Conservation (phyloP, 2,888 invertebrate genomes). For the Dasypogon diadema region DNA sequence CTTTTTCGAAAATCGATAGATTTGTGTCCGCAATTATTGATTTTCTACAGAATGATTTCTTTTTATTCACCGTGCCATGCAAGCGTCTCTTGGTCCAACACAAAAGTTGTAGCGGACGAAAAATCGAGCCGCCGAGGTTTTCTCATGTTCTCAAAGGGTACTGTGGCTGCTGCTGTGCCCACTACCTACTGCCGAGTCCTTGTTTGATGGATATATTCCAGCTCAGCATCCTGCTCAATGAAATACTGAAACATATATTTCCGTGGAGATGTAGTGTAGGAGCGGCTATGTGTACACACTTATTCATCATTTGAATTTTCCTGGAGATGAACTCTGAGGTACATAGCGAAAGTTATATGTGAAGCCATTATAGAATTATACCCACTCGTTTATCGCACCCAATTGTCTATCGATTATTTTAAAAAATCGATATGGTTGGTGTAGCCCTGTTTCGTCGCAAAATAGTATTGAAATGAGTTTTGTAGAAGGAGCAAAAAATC, state of each 20-base stretch:
- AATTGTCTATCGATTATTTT: neutral
- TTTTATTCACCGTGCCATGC: slow-evolving; percentile 17
- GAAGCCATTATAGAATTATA: neutral
- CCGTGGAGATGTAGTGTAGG: neutral
- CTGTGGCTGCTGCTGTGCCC: neutral
- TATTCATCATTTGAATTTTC: neutral
- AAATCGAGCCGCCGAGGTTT: neutral
- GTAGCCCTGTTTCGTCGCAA: too few relatives aligned
- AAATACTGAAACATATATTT: neutral
- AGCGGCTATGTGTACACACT: neutral
- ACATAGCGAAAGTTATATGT: neutral
- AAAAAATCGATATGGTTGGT: neutral
- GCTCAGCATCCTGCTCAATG: slow-evolving; percentile 22
- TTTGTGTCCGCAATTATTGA: slow-evolving; percentile 54
- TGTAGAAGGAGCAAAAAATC: neutral
- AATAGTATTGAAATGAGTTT: neutral
- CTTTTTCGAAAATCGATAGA: slow-evolving; percentile 55
- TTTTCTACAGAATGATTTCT: slow-evolving; percentile 50
- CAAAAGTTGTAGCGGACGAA: neutral
- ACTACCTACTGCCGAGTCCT: neutral
- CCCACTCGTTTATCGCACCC: neutral
- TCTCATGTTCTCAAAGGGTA: neutral
- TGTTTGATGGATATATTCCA: neutral
- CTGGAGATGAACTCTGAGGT: neutral
- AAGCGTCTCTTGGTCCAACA: slow-evolving; percentile 7